Conservation (phyloP, 2,113 vertebrate species). For the Menidia beryllina region DNA sequence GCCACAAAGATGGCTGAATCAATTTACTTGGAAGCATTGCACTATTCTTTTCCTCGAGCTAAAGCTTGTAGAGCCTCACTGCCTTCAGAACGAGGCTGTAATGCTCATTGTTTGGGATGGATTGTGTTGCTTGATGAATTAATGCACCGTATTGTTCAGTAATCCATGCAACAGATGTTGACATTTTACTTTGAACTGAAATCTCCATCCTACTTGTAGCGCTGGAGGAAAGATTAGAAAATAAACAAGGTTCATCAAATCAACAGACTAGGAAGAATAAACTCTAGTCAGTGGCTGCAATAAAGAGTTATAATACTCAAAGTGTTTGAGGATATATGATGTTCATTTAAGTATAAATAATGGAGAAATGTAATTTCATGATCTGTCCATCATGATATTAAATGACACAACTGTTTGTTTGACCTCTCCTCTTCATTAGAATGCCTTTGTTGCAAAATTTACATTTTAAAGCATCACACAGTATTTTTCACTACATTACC, state of each 20-base stretch:
- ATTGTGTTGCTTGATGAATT: background rate
- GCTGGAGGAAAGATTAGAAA: background rate
- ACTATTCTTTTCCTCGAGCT: background rate
- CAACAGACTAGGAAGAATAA: background rate
- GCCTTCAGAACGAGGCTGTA: background rate
- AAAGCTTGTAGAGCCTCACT: too few relatives aligned
- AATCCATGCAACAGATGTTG: background rate
- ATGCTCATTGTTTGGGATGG: background rate
- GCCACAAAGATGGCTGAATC: too few relatives aligned
- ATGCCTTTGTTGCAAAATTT: slow-evolving; percentile 11
- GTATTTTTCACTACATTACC: slow-evolving; percentile 7
- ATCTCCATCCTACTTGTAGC: background rate
- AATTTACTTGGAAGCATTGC: too few relatives aligned
- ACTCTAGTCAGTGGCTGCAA: background rate
- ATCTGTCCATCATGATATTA: background rate
- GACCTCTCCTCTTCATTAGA: background rate
- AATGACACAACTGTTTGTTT: background rate
- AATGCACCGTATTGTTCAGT: too few relatives aligned
- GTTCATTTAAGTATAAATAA: background rate
- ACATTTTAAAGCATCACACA: slow-evolving; percentile 19
- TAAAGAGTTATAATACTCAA: background rate
- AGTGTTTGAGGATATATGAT: background rate
- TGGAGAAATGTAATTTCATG: background rate
- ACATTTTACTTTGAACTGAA: background rate
- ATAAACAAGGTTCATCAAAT: background rate